Conservation (phyloP, 2,888 invertebrate genomes). For the Uloborus plumipes region DNA sequence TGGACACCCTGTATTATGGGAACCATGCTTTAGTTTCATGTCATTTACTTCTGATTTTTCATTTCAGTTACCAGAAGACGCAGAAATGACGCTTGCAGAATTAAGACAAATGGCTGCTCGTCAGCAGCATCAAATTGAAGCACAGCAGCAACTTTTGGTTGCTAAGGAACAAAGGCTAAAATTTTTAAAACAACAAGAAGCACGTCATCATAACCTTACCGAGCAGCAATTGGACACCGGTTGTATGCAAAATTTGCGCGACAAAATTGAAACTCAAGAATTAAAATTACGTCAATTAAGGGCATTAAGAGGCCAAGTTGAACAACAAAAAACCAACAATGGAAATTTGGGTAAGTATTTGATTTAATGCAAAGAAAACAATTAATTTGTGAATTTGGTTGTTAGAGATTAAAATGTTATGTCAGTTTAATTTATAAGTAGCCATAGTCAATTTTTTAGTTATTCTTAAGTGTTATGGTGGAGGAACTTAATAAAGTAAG, state of each 20-base stretch:
- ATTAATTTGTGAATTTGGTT: too few species aligned
- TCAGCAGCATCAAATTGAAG: constrained; percentile 97
- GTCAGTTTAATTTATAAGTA: too few species aligned
- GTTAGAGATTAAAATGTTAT: too few species aligned
- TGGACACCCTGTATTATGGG: too few species aligned
- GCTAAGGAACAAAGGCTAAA: constrained; percentile 93
- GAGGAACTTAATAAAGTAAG: too few species aligned
- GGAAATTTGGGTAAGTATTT: constrained; percentile 59
- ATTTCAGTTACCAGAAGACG: constrained; percentile 58
- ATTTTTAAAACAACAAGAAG: constrained; percentile 94
- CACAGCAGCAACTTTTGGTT: constrained; percentile 88
- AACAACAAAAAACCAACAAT: constrained; percentile 87
- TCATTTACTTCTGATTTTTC: background rate
- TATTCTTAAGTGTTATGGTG: too few species aligned
- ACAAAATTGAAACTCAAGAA: constrained; percentile 94
- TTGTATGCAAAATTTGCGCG: constrained; percentile 86
- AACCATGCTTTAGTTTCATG: too few species aligned
- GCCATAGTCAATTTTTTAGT: too few species aligned
- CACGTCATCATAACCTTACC: constrained; percentile 76
- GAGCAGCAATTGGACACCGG: constrained; percentile 81
- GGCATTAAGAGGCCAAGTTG: constrained; percentile 92
- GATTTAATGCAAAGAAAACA: too few species aligned
- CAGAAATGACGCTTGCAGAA: constrained; percentile 74
- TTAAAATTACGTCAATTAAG: constrained; percentile 91
- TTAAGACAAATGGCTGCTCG: constrained; percentile 97